phyloP scores from a whole-genome alignment of 2,888 invertebrate species.

The Agrenia bidenticulata region DNA sequence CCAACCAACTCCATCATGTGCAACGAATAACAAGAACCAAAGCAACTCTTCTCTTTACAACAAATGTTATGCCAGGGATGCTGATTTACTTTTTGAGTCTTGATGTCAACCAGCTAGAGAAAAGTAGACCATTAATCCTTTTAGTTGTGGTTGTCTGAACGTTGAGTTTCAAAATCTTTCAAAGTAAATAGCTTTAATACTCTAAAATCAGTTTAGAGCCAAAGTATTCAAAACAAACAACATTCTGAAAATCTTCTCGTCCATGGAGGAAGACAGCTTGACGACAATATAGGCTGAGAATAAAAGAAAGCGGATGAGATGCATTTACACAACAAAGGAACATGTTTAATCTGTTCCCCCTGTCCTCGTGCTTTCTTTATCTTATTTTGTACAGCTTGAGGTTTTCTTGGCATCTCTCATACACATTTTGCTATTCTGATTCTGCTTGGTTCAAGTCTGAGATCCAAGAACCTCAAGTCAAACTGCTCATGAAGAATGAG shows the following conservation, averaged over 20 bases:
- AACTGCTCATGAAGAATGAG: neutral
- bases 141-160: neutral
- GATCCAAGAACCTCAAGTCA: no score
- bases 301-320: constrained; percentile 41
- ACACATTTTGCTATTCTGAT: no score
- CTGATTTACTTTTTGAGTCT: no score
- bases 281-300: constrained; percentile 32
- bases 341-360: constrained; percentile 33
- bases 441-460: neutral
- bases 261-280: constrained; percentile 21
- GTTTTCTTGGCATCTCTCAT: neutral
- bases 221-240: constrained; percentile 4
- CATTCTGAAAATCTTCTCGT: neutral
- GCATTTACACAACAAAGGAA: constrained; percentile 52
- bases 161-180: no score
- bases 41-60: no score
- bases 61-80: no score
- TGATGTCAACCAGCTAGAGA: neutral
- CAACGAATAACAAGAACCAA: no score
- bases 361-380: constrained; percentile 18
- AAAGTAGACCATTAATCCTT: constrained; percentile 4
- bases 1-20: no score
- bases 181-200: neutral
- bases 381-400: neutral
- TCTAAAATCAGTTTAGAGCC: no score